Evolutionary conservation across 2,797 vertebrate genomes (phyloP), one percentile per base, ranked within the genome.

Genomic region (Bucorvus abyssinicus): DNA sequence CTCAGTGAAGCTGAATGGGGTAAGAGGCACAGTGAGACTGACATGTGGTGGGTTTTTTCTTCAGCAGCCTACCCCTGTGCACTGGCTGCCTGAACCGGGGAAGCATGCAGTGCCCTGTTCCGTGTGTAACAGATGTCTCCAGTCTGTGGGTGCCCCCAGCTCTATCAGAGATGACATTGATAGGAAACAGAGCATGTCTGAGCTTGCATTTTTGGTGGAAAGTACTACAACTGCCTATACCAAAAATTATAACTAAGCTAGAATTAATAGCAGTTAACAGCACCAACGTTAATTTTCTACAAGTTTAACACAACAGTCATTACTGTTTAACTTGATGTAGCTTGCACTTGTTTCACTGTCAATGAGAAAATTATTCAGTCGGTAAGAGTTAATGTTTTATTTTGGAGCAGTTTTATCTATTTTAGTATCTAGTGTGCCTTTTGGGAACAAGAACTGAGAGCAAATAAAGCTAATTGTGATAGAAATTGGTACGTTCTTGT

Each of bases 381-480:
- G 75, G 19, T 96, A 86, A 82, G 73, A 93, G 49, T 82, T 90
- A 77, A 74, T 89, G 63, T 49, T 94, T 94, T 93, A 59, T 92
- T 95, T 95, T 74, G 92, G 93, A 88, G 77, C 26, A 47, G 40
- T 87, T 77, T 81, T 74, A 8, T 22, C 63, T 94, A 45, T 95
- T 94, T 96, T 90, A 89, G 32, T 63, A 60, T 80, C 20, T 77
- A 65, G 53, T 49, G 2, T 93, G 56, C 32, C 93, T 96, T 93
- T 90, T 69, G 95, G 80, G 86, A 94, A 55, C 16, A 69, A 84
- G 92, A 89, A 85, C 47, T 76, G 79, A 89, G 81, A 87, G 47
- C 60, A 97, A 97, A 94, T 91, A 91, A 94, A 90, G 77, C 70
- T 77, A 94, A 90, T 88, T 89, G 44, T 79, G 55, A 60, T 63